Evolutionary conservation across 2,888 invertebrate species (phyloP), one percentile per base, ranked within the genome.

Genomic region (Pherbina coryleti): DNA sequence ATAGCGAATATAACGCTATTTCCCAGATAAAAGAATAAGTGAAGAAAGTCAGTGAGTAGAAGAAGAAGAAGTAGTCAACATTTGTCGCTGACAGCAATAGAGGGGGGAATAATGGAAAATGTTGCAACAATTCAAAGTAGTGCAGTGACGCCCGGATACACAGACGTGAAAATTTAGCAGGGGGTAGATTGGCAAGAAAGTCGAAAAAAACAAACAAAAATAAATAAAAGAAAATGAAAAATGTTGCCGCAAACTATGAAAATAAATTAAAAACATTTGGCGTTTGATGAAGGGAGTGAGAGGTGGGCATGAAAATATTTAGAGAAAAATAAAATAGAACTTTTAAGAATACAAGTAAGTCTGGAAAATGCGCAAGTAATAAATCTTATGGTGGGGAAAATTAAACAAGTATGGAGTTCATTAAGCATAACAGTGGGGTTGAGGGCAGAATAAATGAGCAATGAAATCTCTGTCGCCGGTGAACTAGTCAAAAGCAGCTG

Each of bases 211-310:
- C 34, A 22, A 28, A 57, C 22, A 34, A 67, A 76, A 51, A 76
- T 67, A 71, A n/a, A 22, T 49, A 34, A 60, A 67, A 74, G 53
- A 60, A 76, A 73, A 69, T 73, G 72, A 70, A 66, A 64, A 66
- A 55, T 79, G 28, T 78, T 64, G 79, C 78, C 82, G 78, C 78
- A 81, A 80, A 78, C 81, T 79, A 79, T 77, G 72, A 78, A 82
- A 78, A 80, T 71, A 62, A 55, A 73, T 76, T 74, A 70, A 73
- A 72, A 75, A 55, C 57, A 22, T 34, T 37, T 60, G 14, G 9
- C 28, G 60, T 51, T 67, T 73, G 64, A 14, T 66, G 11, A 44
- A 49, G 44, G 19, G 5, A 31, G n/a, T 55, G 31, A 51, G 19
- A 0, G 53, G 49, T 69, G 11, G 28, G 31, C n/a, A 19, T 66